Percentiles rank a stretch among this genome's conserved stretches.
These are phyloP conservation scores for Drosophila ezoana DNA, from an alignment of 2,888 invertebrate genomes.

Conservation along the genomic window DNA sequence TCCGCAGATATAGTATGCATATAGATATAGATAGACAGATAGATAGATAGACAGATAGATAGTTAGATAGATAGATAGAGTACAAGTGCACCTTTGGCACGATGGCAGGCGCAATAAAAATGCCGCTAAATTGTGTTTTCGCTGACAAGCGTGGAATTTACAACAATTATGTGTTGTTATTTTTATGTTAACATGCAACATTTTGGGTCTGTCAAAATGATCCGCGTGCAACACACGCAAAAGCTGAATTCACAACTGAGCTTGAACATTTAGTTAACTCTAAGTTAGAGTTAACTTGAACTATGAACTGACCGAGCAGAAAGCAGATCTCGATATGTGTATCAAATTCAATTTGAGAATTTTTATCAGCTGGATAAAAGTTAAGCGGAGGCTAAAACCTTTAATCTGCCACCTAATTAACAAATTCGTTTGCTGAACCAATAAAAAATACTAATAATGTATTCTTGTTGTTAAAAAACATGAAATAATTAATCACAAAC, in stretches of 20 bases:
- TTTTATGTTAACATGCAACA: constrained; percentile 20
- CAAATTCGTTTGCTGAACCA: too few species aligned
- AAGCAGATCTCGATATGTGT: not conserved
- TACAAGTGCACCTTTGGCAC: constrained; percentile 57
- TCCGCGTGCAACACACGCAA: constrained; percentile 3
- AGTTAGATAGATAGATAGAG: constrained; percentile 1
- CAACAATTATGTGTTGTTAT: constrained; percentile 42
- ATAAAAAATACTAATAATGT: too few species aligned
- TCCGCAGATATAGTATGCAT: not conserved
- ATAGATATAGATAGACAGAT: not conserved
- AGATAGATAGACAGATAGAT: too few species aligned
- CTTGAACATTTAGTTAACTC: not conserved
- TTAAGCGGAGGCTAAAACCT: too few species aligned
- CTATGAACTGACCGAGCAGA: too few species aligned
- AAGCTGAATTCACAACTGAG: not conserved
- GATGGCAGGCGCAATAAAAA: constrained; percentile 30
- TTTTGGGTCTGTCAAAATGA: constrained; percentile 10
- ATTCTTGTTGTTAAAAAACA: too few species aligned
- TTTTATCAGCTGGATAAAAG: too few species aligned
- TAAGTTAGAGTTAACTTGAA: not conserved
- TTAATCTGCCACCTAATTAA: too few species aligned
- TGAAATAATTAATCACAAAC: too few species aligned
- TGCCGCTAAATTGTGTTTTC: constrained; percentile 52
- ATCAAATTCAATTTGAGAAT: too few species aligned
- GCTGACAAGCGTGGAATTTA: constrained; percentile 74